Evolutionary conservation across 2,113 vertebrate genomes (phyloP), one percentile per base, ranked within the genome.

Genomic region (Agelaius phoeniceus): DNA sequence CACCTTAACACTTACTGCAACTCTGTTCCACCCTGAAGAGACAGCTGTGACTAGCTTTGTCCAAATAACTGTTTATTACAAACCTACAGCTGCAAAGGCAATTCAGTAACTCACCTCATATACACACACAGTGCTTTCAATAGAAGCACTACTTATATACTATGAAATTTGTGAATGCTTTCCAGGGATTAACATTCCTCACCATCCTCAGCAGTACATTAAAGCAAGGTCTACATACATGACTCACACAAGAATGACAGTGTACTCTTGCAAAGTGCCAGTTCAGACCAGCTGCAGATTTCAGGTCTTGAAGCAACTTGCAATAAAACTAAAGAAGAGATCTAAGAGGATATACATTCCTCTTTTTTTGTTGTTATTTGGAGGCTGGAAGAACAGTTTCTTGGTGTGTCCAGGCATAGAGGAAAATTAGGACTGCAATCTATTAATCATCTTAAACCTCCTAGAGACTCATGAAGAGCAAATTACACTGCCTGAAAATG

Each of bases 401-500:
- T 79, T 67, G 12, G 35, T 86, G 22, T 68, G 39, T 35, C 24
- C 52, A 86, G 23, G 6, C 39, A 86, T 51, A 91, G 26, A 80
- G 2, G 9, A 20, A 85, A 94, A 83, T 67, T 26, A 80, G 52
- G 74, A 77, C 67, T 85, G 43, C 9, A 67, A 65, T 6, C 11
- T 63, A 58, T 74, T 91, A 77, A 94, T 86, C n/a, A 72, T 78
- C 39, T 91, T 84, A 77, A 95, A 93, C 20, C 48, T 86, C 39
- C 43, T 55, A 84, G 52, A 84, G 37, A 59, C 59, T 82, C 54
- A 69, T 28, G 54, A 88, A 80, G 93, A 81, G 84, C 84, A 84
- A 87, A 65, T 90, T 62, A 44, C 41, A 72, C 31, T 69, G 84
- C 49, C 92, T 89, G 28, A 28, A 96, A 96, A 94, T 69, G 73